Evolutionary conservation across 2,113 vertebrate genomes (phyloP).

Genomic region (Pholis gunnellus): DNA sequence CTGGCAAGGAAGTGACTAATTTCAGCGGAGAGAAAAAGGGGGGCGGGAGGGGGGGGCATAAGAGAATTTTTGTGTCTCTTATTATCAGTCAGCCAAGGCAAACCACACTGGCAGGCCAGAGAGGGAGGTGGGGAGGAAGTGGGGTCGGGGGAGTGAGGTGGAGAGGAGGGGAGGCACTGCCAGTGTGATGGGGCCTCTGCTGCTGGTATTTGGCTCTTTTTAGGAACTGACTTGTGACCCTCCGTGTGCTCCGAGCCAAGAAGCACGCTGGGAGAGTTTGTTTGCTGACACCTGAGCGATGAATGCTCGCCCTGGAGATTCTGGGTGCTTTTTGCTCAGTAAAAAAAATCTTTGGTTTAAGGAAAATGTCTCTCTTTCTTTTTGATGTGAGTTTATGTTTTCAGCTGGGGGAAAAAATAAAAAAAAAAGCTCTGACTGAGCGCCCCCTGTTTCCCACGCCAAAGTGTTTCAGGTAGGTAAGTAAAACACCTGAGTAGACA

Average conservation of each 20-base stretch:
- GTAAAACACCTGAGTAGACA: constrained; percentile 59
- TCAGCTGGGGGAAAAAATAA: constrained; percentile 1
- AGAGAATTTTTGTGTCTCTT: constrained; percentile 86
- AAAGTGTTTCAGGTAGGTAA: constrained; percentile 61
- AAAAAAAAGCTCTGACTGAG: constrained; percentile 32
- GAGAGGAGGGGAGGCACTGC: constrained; percentile 41
- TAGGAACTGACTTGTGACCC: constrained; percentile 61
- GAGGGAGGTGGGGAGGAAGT: constrained; percentile 70
- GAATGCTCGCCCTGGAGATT: constrained; percentile 41
- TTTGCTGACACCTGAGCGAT: constrained; percentile 68
- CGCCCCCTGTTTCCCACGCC: constrained; percentile 38
- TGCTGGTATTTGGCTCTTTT: constrained; percentile 54
- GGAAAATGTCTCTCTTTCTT: constrained; percentile 22
- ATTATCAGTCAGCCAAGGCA: constrained; percentile 90
- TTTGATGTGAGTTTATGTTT: constrained; percentile 40
- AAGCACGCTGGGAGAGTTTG: constrained; percentile 63
- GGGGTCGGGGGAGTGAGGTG: constrained; percentile 24
- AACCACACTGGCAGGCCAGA: constrained; percentile 85
- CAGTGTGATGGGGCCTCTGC: constrained; percentile 43
- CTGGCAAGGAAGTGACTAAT: constrained; percentile 85
- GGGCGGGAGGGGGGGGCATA: constrained; percentile 54
- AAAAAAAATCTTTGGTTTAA: constrained; percentile 18
- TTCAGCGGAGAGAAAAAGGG: constrained; percentile 82
- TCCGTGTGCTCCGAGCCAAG: constrained; percentile 27
- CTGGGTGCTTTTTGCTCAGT: constrained; percentile 4